Percentiles rank a stretch among this genome's conserved stretches.
phyloP scores from a whole-genome alignment of 2,113 vertebrate species.

The Dascyllus trimaculatus region DNA sequence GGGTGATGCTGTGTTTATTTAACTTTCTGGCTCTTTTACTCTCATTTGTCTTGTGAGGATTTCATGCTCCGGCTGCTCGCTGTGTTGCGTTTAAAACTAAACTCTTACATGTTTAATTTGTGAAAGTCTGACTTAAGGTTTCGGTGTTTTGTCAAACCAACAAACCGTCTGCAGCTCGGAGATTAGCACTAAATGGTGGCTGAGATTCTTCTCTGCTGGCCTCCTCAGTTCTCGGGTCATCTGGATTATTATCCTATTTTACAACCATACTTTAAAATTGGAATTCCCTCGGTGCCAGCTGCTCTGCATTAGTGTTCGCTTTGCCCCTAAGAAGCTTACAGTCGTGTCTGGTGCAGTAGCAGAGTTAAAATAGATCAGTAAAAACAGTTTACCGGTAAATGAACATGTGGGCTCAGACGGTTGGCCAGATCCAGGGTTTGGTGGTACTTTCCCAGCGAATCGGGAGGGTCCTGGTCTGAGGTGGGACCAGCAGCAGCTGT shows the following conservation, averaged over 20 bases:
- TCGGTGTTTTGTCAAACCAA: no score
- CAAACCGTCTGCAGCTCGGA: neutral
- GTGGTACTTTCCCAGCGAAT: neutral
- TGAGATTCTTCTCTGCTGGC: neutral
- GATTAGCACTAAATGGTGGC: neutral
- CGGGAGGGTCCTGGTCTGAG: slow-evolving; percentile 1
- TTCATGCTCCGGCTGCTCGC: neutral
- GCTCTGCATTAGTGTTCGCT: slow-evolving; percentile 29
- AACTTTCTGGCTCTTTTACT: neutral
- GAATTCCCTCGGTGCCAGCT: slow-evolving; percentile 24
- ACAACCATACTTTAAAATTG: slow-evolving; percentile 39
- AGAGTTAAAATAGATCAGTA: slow-evolving; percentile 19
- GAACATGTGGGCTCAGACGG: slow-evolving; percentile 3
- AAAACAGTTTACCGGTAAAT: slow-evolving; percentile 40
- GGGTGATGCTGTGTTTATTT: no score
- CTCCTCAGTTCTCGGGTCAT: neutral
- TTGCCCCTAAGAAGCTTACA: neutral
- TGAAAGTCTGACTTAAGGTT: neutral
- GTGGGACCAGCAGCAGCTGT: slow-evolving; percentile 54
- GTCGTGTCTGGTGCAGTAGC: slow-evolving; percentile 22
- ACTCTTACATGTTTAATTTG: no score
- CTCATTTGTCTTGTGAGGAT: neutral
- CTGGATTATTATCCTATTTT: slow-evolving; percentile 38
- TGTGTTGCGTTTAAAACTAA: slow-evolving; percentile 2
- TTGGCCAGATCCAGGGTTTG: neutral